A percentile compares a stretch with the other conserved stretches of the same genome.
Conservation (phyloP, 2,113 vertebrate species). For the Salvelinus namaycush region DNA sequence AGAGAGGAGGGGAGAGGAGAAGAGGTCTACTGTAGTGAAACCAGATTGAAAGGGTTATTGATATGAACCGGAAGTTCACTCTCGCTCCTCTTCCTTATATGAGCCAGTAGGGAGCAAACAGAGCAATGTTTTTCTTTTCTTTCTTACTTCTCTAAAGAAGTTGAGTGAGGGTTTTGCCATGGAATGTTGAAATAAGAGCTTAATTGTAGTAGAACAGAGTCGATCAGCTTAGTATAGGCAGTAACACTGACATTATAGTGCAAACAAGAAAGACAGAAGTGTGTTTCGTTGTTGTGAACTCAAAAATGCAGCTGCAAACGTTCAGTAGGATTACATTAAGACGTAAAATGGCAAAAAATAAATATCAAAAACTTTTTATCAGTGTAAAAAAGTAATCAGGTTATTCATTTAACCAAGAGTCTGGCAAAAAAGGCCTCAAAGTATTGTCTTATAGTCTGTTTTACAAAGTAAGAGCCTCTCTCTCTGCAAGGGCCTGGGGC, state of each 20-base stretch:
- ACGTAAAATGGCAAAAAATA: slow-evolving; percentile 99
- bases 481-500: slow-evolving; percentile 22
- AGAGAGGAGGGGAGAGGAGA: not conserved
- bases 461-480: slow-evolving; percentile 87
- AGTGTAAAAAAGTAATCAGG: slow-evolving; percentile 99
- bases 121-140: slow-evolving; percentile 10
- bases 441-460: slow-evolving; percentile 88
- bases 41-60: slow-evolving; percentile 15
- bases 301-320: slow-evolving; percentile 91
- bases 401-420: slow-evolving; percentile 96
- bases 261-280: slow-evolving; percentile 88
- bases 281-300: slow-evolving; percentile 79
- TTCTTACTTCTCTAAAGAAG: slow-evolving; percentile 41
- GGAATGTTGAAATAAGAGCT: slow-evolving; percentile 68
- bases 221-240: slow-evolving; percentile 84
- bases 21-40: slow-evolving; percentile 11
- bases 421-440: slow-evolving; percentile 99
- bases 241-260: slow-evolving; percentile 96
- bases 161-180: slow-evolving; percentile 29
- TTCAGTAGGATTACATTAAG: slow-evolving; percentile 98
- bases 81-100: slow-evolving; percentile 24
- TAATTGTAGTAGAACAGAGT: slow-evolving; percentile 64
- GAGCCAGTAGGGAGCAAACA: slow-evolving; percentile 30
- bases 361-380: slow-evolving; percentile 99
- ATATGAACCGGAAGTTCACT: slow-evolving; percentile 22